Percentiles rank a stretch among this genome's conserved stretches.
phyloP scores from a whole-genome alignment of 2,113 vertebrate genomes.

The Axis porcinus region DNA sequence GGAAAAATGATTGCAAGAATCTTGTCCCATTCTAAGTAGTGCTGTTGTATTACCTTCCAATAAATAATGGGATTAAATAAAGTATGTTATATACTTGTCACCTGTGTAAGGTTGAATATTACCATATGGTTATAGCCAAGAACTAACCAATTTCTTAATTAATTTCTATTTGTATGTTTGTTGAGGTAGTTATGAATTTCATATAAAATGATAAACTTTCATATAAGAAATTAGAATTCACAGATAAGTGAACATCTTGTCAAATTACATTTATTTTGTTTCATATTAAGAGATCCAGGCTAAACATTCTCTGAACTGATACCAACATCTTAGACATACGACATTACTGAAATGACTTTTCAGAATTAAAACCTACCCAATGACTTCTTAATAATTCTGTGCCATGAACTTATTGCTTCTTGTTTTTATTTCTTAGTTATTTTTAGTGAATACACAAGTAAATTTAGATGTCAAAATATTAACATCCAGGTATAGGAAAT shows the following conservation, averaged over 20 bases:
- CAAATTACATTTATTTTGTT: slow-evolving; percentile 39
- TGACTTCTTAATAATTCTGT: slow-evolving; percentile 5
- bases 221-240: slow-evolving; percentile 34
- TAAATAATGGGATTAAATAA: slow-evolving; percentile 22
- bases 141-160: neutral
- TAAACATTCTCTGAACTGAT: neutral
- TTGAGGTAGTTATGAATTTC: slow-evolving; percentile 19
- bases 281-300: neutral
- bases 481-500: slow-evolving; percentile 7
- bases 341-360: slow-evolving; percentile 20
- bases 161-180: neutral
- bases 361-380: neutral
- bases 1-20: neutral
- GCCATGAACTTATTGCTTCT: neutral
- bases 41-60: neutral
- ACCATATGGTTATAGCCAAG: neutral
- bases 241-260: neutral
- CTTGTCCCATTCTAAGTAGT: neutral
- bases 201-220: slow-evolving; percentile 20
- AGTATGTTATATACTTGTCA: neutral
- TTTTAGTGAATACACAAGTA: neutral
- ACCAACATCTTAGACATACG: neutral
- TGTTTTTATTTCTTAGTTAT: neutral
- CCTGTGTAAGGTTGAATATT: neutral
- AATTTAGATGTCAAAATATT: slow-evolving; percentile 2